Evolutionary conservation across 2,797 vertebrate species (phyloP).

Genomic region (Dryobates pubescens): DNA sequence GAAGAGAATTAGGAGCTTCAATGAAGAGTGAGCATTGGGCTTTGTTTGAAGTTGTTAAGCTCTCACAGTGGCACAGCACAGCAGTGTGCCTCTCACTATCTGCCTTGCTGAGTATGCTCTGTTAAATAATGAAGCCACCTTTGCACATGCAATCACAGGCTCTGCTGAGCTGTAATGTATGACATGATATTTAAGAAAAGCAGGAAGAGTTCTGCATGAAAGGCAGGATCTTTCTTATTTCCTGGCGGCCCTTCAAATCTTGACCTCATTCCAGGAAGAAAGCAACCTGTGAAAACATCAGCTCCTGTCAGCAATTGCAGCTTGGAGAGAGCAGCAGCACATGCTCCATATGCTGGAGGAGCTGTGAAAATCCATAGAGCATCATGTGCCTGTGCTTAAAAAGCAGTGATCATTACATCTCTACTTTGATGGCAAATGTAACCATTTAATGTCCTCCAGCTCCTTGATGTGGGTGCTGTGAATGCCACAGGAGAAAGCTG

Average conservation of each 20-base stretch:
- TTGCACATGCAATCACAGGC: not conserved
- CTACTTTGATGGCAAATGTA: not conserved
- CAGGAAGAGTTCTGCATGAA: not conserved
- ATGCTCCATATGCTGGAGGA: not conserved
- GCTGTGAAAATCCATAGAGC: not conserved
- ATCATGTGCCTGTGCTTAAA: not conserved
- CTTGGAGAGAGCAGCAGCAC: not conserved
- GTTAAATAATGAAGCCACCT: not conserved
- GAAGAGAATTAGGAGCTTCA: not conserved
- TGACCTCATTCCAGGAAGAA: not conserved
- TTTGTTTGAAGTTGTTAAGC: not conserved
- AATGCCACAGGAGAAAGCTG: not conserved
- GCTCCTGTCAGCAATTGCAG: not conserved
- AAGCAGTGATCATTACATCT: not conserved
- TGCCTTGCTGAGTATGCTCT: not conserved
- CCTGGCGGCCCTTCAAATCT: not conserved
- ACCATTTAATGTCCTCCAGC: not conserved
- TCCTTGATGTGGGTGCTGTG: accelerated
- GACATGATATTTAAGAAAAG: not conserved
- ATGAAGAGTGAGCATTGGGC: not conserved
- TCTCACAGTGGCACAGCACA: not conserved
- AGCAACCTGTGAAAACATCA: constrained; percentile 27
- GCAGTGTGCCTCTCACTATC: not conserved
- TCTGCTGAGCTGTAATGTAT: not conserved
- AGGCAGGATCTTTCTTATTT: not conserved